Evolutionary conservation across 2,797 vertebrate species (phyloP), one percentile per base, ranked within the genome.

Genomic region (Mastacembelus armatus): DNA sequence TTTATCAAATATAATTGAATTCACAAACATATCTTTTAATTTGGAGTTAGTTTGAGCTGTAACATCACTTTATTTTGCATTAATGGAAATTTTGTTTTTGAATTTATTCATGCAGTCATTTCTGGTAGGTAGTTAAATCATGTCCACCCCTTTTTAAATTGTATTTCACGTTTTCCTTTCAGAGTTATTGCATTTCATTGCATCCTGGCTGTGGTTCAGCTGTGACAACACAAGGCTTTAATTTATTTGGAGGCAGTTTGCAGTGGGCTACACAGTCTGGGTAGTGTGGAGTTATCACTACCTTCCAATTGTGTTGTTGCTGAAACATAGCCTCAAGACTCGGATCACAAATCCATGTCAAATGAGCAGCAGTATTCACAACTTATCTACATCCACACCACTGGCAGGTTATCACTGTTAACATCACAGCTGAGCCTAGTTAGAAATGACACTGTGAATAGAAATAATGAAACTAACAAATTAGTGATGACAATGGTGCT

Each of bases 301-400:
- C 61, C 68, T 81, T 77, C 22, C 55, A 61, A 35, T 66, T 61
- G 68, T 52, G 72, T 52, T 35, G 42, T 67, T 59, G 68, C 63
- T 63, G 77, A 77, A 70, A 77, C 55, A 51, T 19, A 57, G 59
- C 70, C 65, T 71, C 57, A 47, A 77, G 74, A 76, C 71, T 62
- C 48, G 63, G 62, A 72, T 77, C 69, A 50, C 69, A 79, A 80
- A 74, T 79, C 82, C 66, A 66, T 72, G 70, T 78, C 80, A 79
- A 76, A 79, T 73, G 73, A 82, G 64, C 52, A 61, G 27, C 49
- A 49, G 54, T 58, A 47, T 80, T 60, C 39, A 47, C 58, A 51
- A 65, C 59, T 76, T 44, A 82, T 79, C 63, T 69, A 47, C 80
- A 66, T 76, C 69, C 36, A 40, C 24, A 44, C 33, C 24, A 12